Conservation (phyloP, 2,888 invertebrate species). For the Ephialtes manifestator region DNA sequence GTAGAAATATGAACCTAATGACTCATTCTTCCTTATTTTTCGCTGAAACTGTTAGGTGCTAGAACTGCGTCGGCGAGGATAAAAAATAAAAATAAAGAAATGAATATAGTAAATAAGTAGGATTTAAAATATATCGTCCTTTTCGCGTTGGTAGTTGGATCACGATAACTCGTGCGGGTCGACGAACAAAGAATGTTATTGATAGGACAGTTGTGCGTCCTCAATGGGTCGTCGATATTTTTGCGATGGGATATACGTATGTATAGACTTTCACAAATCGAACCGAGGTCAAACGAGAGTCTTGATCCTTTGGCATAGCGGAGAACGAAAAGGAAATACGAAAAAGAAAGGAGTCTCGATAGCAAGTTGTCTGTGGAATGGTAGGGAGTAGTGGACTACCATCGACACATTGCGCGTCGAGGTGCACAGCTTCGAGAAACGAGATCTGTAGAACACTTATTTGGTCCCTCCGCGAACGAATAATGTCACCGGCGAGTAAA, state of each 20-base stretch:
- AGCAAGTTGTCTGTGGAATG: conserved; percentile 5
- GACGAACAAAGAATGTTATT: neutral
- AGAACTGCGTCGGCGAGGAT: too few species aligned
- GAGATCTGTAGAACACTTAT: conserved; percentile 56
- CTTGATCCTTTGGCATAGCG: conserved; percentile 69
- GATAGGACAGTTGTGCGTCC: neutral
- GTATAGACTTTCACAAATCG: conserved; percentile 61
- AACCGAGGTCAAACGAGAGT: conserved; percentile 70
- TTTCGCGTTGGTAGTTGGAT: too few species aligned
- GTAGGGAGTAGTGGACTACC: neutral
- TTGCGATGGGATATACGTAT: neutral
- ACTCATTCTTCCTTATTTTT: conserved; percentile 40
- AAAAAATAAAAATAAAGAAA: neutral
- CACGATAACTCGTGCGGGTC: neutral
- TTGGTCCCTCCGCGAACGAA: conserved; percentile 52
- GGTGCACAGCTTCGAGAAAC: conserved; percentile 47
- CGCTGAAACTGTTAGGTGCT: neutral
- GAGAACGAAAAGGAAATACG: conserved; percentile 63
- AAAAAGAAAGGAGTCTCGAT: conserved; percentile 64
- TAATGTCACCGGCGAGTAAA: conserved; percentile 44
- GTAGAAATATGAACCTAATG: conserved; percentile 41
- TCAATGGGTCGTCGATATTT: conserved; percentile 3
- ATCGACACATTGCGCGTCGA: neutral
- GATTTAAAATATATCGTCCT: too few species aligned
- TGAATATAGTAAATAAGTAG: too few species aligned